phyloP scores from a whole-genome alignment of 2,888 invertebrate genomes.

The Catocala nupta region DNA sequence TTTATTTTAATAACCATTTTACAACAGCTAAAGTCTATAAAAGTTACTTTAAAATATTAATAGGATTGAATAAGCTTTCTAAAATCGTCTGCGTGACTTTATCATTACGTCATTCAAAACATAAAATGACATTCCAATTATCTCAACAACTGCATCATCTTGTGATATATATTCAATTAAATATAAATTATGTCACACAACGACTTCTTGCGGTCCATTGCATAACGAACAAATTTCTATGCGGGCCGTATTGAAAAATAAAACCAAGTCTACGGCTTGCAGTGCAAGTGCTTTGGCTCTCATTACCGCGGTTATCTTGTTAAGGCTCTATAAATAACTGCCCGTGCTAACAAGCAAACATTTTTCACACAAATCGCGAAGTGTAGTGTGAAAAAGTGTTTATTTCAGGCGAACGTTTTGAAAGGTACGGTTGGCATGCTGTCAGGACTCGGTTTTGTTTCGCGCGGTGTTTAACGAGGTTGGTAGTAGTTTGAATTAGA shows the following conservation, averaged over 20 bases:
- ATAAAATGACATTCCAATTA: not conserved
- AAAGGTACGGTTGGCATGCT: slow-evolving; percentile 6
- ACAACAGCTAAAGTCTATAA: no score
- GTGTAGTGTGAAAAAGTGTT: slow-evolving; percentile 41
- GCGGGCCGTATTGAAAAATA: slow-evolving; percentile 47
- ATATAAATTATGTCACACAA: slow-evolving; percentile 4
- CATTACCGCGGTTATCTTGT: slow-evolving; percentile 62
- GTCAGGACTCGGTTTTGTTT: not conserved
- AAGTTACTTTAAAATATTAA: no score
- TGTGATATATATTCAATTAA: slow-evolving; percentile 28
- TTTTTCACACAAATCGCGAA: slow-evolving; percentile 53
- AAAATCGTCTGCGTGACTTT: no score
- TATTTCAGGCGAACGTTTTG: slow-evolving; percentile 37
- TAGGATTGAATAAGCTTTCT: no score
- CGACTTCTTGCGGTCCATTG: slow-evolving; percentile 16
- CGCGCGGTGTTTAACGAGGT: not conserved
- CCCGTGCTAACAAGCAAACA: slow-evolving; percentile 56
- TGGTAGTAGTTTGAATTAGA: no score
- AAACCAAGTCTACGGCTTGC: slow-evolving; percentile 34
- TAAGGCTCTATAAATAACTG: slow-evolving; percentile 61
- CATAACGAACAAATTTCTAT: slow-evolving; percentile 42
- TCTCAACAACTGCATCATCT: not conserved
- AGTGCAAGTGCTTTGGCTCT: slow-evolving; percentile 48
- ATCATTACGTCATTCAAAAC: not conserved
- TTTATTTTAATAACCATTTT: no score